Evolutionary conservation across 1,140 invertebrate species (phyloP), one percentile per base, ranked within the genome.

Genomic region (Proctacanthus coquilletti): DNA sequence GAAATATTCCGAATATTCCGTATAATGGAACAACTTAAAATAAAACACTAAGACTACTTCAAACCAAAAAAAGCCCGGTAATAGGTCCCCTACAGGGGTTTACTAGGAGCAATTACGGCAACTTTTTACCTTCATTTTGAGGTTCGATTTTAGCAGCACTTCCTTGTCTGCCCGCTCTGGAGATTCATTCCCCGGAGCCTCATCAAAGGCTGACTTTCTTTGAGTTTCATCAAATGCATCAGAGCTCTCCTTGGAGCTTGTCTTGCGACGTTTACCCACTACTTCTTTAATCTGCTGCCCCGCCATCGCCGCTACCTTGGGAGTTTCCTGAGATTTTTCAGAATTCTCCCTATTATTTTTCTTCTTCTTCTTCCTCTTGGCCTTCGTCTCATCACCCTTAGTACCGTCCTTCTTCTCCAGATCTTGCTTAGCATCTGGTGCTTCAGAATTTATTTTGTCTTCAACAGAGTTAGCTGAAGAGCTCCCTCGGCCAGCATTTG

Each of bases 301-400:
- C 15, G 9, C 21, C 21, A 29, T 15, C 11, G 11, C 23, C 15
- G 21, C 13, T 27, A 14, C n/a, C 21, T 18, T 13, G 6, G 10
- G 11, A 13, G 21, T 10, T 35, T n/a, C 17, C 17, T 5, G 20
- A 21, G 38, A 2, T n/a, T 8, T 25, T 19, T 38, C 11, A 3
- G 8, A 3, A 2, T 3, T 18, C 6, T 21, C 21, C 15, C 3
- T 20, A 19, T 4, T 32, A 20, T 21, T 9, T 21, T 41, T 41
- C 20, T 37, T 41, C n/a, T 36, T 34, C 18, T 41, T 41, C 13
- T 41, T 41, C 13, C 33, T 37, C 3, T 29, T 21, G 21, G 21
- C 37, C n/a, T 41, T 41, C 3, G 25, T 19, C 15, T 39, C 21
- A 6, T 30, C 18, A 29, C 27, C 15, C 9, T 29, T 11, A 4